Percentiles rank a stretch among this genome's conserved stretches.
These are phyloP conservation scores for Poecilobothrus nobilitatus DNA, from an alignment of 2,888 invertebrate species.

Conservation along the genomic window DNA sequence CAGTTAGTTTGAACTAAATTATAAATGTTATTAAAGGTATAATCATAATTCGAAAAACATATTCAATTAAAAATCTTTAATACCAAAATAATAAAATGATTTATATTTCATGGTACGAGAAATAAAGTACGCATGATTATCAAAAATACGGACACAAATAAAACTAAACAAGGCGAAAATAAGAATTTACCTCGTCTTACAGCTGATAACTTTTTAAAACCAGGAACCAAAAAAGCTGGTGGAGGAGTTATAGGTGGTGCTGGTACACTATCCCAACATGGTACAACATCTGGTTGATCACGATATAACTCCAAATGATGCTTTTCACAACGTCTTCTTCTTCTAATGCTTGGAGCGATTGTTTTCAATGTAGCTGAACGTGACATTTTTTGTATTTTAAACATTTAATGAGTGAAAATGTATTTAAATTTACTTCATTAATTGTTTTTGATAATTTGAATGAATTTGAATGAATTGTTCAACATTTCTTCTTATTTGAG, in stretches of 20 bases:
- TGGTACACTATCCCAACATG: constrained; percentile 48
- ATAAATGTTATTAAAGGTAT: too few species aligned
- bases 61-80: too few species aligned
- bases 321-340: constrained; percentile 55
- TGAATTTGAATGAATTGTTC: too few species aligned
- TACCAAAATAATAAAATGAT: too few species aligned
- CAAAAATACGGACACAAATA: too few species aligned
- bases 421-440: background rate
- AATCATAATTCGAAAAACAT: too few species aligned
- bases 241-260: constrained; percentile 60
- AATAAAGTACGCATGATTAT: too few species aligned
- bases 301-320: constrained; percentile 47
- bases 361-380: constrained; percentile 51
- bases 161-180: too few species aligned
- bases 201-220: constrained; percentile 45
- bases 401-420: background rate
- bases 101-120: too few species aligned
- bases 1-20: too few species aligned
- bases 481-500: too few species aligned
- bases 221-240: constrained; percentile 56
- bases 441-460: background rate
- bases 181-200: constrained; percentile 27
- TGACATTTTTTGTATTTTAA: constrained; percentile 2
- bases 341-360: constrained; percentile 54
- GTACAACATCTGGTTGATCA: constrained; percentile 48